Evolutionary conservation across 2,888 invertebrate species (phyloP), one percentile per base, ranked within the genome.

Genomic region (Ornithoptera alexandrae): DNA sequence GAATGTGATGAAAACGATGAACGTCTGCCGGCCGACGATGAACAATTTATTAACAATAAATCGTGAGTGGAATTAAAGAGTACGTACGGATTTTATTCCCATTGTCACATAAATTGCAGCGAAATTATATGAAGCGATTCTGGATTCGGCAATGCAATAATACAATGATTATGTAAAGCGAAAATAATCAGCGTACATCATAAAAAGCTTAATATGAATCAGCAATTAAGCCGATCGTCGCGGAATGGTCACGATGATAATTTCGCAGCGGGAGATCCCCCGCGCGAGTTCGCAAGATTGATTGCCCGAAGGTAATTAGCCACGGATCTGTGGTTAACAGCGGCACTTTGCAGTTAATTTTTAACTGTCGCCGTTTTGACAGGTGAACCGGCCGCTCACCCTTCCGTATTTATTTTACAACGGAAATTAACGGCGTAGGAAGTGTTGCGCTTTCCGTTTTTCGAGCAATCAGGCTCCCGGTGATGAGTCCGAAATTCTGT

Each of bases 351-450:
- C 84, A 80, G 82, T 83, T 82, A 80, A 83, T 84, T 85, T 87
- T 84, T 85, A 84, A 84, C 82, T 76, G 82, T 77, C 81, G 81
- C 82, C 80, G 74, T 82, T 84, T 82, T 84, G 83, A 84, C 84
- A 82, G 81, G 78, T 78, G 78, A 74, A 72, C 75, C 68, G 75
- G 46, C 46, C 46, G 46, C 46, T 10, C 46, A 15, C 15, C 46
- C 72, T 71, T 73, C 70, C 66, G 74, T 75, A 74, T 78, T 78
- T 79, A 77, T 78, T 78, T 73, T 74, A n/a, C 71, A 73, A 72
- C 78, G 78, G 79, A 81, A 80, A 83, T 81, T 80, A 78, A 76
- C 76, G 74, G 65, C 60, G 53, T 58, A 62, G 66, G 66, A 65
- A 72, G 68, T 70, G 67, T 70, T 72, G 63, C 39, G 18, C 59